Base-by-base conservation (phyloP, 2,113 vertebrate species). In the Centropus unirufus region DNA sequence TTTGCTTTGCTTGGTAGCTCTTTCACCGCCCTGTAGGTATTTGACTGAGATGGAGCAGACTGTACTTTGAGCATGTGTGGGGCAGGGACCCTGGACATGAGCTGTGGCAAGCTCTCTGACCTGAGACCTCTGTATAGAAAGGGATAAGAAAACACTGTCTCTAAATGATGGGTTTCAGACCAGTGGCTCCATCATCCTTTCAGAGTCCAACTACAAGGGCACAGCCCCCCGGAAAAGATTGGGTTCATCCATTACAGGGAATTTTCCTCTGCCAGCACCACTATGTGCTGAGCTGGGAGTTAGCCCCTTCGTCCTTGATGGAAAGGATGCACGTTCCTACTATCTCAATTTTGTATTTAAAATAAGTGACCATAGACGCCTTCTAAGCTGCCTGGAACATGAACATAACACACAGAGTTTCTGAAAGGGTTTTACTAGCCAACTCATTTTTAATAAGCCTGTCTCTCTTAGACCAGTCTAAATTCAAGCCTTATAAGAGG, bases 191-290 rank as follows among this genome's bases (percentile, higher is more conserved):
- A 58, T 40, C 23, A 14, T 17, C 62, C 62, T 85, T 76, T 64
- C 24, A 24, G 63, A 79, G n/a, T 26, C 49, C 54, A 46, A 8
- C 36, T 21, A 20, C n/a, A n/a, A 86, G 52, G 57, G 24, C 63
- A 49, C 0, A 2, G 58, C 30, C 81, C 21, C n/a, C 39, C 36
- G 44, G 18, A 62, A 73, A 75, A 75, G 9, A 29, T 36, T 0
- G 0, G 26, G 22, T 54, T 68, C 24, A 29, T 46, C 32, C 1
- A 0, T n/a, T 29, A 14, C 1, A 0, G 29, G 32, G 54, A 36
- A 52, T 20, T 74, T 62, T 36, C 73, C 29, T 83, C 55, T 67
- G 34, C 39, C 39, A 58, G 57, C 0, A 0, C 22, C 23, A 11
- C 16, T 12, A 5, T 2, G 16, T 36, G 8, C 2, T 1, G 57